Evolutionary conservation across 1,140 invertebrate species (phyloP).

Genomic region (Diachasmimorpha longicaudata): DNA sequence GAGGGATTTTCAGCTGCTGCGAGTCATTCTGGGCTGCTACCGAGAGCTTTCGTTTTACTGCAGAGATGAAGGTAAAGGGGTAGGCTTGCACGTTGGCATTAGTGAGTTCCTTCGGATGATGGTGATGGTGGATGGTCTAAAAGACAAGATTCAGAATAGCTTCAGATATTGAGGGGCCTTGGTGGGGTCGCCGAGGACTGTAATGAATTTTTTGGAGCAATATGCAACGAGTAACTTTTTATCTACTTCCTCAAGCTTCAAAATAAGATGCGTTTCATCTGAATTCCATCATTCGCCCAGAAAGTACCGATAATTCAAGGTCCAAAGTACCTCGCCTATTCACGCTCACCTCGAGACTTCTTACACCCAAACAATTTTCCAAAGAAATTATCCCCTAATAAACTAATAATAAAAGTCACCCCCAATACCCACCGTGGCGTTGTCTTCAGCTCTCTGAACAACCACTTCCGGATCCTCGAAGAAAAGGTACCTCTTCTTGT

Average conservation of each 20-base stretch:
- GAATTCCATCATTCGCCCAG: no score
- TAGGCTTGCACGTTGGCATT: slow-evolving; percentile 48
- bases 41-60: slow-evolving; percentile 55
- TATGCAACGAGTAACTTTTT: no score
- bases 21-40: slow-evolving; percentile 37
- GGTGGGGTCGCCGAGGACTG: no score
- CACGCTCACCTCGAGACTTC: no score
- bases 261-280: no score
- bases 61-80: slow-evolving; percentile 59
- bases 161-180: background rate
- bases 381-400: no score
- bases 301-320: no score
- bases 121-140: background rate
- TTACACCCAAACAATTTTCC: no score
- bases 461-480: slow-evolving; percentile 49
- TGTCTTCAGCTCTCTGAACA: slow-evolving; percentile 40
- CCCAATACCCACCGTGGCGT: slow-evolving; percentile 39
- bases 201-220: no score
- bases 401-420: no score
- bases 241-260: no score
- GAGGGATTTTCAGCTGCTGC: background rate
- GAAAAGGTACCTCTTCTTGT: slow-evolving; percentile 51
- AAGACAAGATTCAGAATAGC: background rate
- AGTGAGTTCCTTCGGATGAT: background rate
- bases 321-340: no score